Conservation (phyloP, 2,888 invertebrate genomes). For the Lomographa bimaculata region DNA sequence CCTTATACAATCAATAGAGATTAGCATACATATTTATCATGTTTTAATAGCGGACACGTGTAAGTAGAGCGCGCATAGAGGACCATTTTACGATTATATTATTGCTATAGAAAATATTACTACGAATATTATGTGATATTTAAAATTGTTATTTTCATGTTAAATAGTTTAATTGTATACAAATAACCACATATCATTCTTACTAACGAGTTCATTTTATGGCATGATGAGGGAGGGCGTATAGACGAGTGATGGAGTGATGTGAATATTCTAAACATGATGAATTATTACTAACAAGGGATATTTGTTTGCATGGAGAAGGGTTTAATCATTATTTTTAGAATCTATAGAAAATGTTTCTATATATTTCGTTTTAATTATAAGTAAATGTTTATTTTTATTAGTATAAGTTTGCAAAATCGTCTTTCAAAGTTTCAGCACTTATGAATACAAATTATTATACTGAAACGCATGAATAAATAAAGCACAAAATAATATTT, state of each 20-base stretch:
- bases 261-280: no score
- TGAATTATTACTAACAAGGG: not conserved
- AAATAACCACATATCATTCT: slow-evolving; percentile 79
- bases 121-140: slow-evolving; percentile 82
- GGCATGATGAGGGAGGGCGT: slow-evolving; percentile 21
- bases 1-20: slow-evolving; percentile 18
- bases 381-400: slow-evolving; percentile 12
- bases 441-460: slow-evolving; percentile 15
- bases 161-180: slow-evolving; percentile 68
- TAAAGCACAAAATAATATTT: slow-evolving; percentile 45
- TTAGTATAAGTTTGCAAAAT: slow-evolving; percentile 9
- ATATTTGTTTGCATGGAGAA: slow-evolving; percentile 1
- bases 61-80: slow-evolving; percentile 60
- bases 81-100: slow-evolving; percentile 69
- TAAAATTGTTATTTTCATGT: slow-evolving; percentile 74
- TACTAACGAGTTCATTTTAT: slow-evolving; percentile 59
- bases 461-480: slow-evolving; percentile 33
- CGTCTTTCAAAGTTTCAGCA: slow-evolving; percentile 32
- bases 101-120: slow-evolving; percentile 58
- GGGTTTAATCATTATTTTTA: slow-evolving; percentile 5
- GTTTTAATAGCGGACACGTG: slow-evolving; percentile 48
- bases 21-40: slow-evolving; percentile 18
- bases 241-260: slow-evolving; percentile 1
- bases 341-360: slow-evolving; percentile 10
- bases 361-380: slow-evolving; percentile 16